Percentiles rank a stretch among this genome's conserved stretches.
Evolutionary conservation across 2,113 vertebrate species (phyloP).

Genomic region (Muntiacus muntjak): DNA sequence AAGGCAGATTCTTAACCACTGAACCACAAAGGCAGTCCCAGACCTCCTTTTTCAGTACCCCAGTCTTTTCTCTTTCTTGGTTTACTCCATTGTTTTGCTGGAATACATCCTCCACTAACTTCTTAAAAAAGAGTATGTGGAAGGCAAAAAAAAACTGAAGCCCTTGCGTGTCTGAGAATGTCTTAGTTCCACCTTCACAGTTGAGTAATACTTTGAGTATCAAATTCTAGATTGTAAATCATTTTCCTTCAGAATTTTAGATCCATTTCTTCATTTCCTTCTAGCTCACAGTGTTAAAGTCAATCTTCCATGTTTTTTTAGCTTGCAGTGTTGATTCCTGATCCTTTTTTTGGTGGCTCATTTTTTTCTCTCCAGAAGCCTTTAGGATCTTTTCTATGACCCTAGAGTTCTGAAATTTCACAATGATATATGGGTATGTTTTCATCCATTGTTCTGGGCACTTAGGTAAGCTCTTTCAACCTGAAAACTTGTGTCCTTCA

Average conservation of each 20-base stretch:
- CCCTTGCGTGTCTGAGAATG: background rate
- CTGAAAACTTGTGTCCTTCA: background rate
- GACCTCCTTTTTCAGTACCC: background rate
- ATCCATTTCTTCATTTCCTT: background rate
- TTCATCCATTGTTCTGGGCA: background rate
- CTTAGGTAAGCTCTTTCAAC: background rate
- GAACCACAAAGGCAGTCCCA: background rate
- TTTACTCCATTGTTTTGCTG: background rate
- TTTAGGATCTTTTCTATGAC: background rate
- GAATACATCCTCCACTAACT: background rate
- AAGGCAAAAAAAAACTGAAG: background rate
- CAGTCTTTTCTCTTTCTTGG: background rate
- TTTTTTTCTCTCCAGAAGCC: background rate
- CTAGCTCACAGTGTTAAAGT: background rate
- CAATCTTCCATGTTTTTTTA: background rate
- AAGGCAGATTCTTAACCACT: background rate
- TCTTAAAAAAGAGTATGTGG: background rate
- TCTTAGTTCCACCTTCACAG: background rate
- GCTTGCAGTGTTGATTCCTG: background rate
- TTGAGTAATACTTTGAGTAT: background rate
- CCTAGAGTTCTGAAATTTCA: background rate
- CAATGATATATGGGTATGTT: background rate
- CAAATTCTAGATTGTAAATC: background rate
- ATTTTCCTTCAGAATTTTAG: background rate
- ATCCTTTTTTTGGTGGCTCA: background rate